These are phyloP conservation scores for Panurus biarmicus DNA, from an alignment of 2,113 vertebrate species.

Conservation along the genomic window DNA sequence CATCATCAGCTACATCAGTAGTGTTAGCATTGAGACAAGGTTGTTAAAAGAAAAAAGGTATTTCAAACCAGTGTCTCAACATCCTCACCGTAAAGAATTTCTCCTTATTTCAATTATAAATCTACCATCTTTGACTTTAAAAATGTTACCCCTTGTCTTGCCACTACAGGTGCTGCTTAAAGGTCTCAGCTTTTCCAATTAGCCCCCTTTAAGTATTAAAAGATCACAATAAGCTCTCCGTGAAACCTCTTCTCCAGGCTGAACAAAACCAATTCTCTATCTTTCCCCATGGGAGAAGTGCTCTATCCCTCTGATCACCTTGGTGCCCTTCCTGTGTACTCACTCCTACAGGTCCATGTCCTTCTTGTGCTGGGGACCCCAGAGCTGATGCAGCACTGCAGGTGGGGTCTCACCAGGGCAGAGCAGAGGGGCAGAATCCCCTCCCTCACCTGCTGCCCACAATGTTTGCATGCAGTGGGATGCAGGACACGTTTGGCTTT, in stretches of 20 bases:
- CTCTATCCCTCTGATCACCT: not conserved
- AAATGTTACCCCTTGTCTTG: not conserved
- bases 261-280: not conserved
- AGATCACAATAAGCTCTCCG: not conserved
- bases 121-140: not conserved
- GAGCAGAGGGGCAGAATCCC: not conserved
- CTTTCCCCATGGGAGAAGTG: not conserved
- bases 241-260: not conserved
- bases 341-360: rapidly evolving
- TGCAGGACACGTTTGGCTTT: rapidly evolving
- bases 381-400: not conserved
- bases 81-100: not conserved
- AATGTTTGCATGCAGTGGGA: rapidly evolving
- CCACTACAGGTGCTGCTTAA: rapidly evolving
- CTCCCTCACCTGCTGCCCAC: not conserved
- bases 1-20: not conserved
- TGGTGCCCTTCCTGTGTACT: not conserved
- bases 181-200: not conserved
- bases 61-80: not conserved
- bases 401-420: not conserved
- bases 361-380: rapidly evolving
- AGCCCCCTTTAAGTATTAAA: not conserved
- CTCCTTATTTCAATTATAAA: not conserved
- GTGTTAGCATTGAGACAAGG: not conserved
- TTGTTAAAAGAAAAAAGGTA: not conserved